phyloP scores from a whole-genome alignment of 2,888 invertebrate genomes.

The Tetheella fluctuosa region DNA sequence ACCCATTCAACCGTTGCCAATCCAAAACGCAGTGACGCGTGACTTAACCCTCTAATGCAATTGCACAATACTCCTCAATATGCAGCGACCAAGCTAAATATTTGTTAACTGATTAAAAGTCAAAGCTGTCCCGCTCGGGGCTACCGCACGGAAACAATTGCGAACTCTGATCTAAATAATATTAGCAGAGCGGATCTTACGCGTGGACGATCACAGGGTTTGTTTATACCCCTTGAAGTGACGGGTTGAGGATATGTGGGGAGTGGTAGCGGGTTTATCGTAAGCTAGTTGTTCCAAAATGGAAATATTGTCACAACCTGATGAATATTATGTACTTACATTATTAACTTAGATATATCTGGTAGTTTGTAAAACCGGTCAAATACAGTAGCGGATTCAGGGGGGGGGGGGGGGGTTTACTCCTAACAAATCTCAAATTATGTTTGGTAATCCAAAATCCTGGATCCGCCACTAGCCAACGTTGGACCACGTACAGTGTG shows the following conservation, averaged over 20 bases:
- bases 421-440: no score
- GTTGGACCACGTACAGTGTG: no score
- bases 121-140: conserved; percentile 72
- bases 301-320: no score
- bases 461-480: no score
- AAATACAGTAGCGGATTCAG: no score
- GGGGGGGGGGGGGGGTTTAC: no score
- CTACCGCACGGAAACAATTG: conserved; percentile 68
- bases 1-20: conserved; percentile 52
- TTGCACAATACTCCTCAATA: conserved; percentile 79
- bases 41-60: conserved; percentile 70
- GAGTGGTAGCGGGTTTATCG: conserved; percentile 18
- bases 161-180: conserved; percentile 71
- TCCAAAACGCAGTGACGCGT: conserved; percentile 55
- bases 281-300: conserved; percentile 19
- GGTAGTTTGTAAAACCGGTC: no score
- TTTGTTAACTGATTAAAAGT: conserved; percentile 82
- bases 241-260: background rate
- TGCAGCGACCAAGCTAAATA: conserved; percentile 69
- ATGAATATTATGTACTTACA: no score
- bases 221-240: conserved; percentile 33
- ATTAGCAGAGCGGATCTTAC: conserved; percentile 72
- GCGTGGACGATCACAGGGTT: conserved; percentile 72
- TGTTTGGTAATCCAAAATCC: no score
- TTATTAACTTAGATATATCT: no score